Base-by-base conservation (phyloP, 2,113 vertebrate species). In the Brachypodius melanocephalos region DNA sequence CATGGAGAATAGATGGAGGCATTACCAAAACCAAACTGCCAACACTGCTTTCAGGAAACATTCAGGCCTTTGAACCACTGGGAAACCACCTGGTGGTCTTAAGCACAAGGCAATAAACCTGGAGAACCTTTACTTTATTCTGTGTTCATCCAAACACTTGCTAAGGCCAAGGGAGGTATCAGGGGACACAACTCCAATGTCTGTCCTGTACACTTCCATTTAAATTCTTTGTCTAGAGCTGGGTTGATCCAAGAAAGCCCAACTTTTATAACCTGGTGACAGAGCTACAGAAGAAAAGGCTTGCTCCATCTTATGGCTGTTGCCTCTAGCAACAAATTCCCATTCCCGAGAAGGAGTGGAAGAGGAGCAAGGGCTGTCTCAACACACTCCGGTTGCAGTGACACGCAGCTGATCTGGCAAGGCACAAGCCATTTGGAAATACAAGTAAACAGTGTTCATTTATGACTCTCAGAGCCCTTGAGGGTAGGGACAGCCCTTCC, bases 371-470 rank as follows among this genome's bases (percentile, higher is more conserved):
- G 75, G 52, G 59, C 9, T 94, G 65, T 78, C 80, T 95, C 68
- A 55, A 59, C 69, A 51, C 36, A 42, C 83, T 96, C 1, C 0
- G 90, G 96, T 74, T 94, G 91, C 92, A 90, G 88, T 57, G 78
- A 95, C 96, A 93, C 2, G 90, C 85, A 90, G 93, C 94, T 92
- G 93, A 98, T 93, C 91, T 95, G 95, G 89, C 93, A 95, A 95
- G 89, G 82, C 90, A 75, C 55, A 61, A 94, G 93, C 73, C 96
- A 93, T 87, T 93, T 89, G 92, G 91, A 96, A 96, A 96, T 73
- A 78, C 86, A 97, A 97, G 96, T 92, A 97, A 96, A 97, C 61
- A 94, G 77, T 6, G 85, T 96, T 96, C 97, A 96, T 97, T 97
- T 96, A 96, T 93, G 93, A 93, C 31, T 94, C 93, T 85, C 10